A percentile compares a stretch with the other conserved stretches of the same genome.
Evolutionary conservation across 2,113 vertebrate genomes (phyloP).

Genomic region (Syngnathus floridae): DNA sequence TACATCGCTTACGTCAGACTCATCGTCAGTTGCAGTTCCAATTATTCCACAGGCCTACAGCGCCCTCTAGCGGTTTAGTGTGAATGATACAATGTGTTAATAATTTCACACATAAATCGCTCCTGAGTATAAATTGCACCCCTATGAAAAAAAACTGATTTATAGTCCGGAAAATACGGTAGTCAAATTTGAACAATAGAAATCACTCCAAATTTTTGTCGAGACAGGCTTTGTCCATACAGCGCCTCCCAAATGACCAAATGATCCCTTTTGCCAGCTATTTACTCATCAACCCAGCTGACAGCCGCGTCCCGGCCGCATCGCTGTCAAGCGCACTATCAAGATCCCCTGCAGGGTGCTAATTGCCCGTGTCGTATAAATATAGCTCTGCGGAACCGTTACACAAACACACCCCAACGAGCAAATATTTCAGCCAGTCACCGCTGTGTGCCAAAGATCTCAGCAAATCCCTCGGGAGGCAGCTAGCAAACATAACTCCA

Average conservation of each 20-base stretch:
- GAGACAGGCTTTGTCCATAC: constrained; percentile 4
- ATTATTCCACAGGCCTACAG: no score
- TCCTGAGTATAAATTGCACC: no score
- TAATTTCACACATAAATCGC: no score
- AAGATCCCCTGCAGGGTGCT: constrained; percentile 41
- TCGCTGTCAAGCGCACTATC: constrained; percentile 25
- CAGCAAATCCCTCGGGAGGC: constrained; percentile 7
- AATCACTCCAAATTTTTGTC: neutral
- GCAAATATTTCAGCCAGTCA: constrained; percentile 30
- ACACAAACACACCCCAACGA: neutral
- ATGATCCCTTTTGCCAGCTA: constrained; percentile 12
- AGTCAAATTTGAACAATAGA: neutral
- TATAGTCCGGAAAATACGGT: no score
- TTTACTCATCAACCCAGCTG: constrained; percentile 17
- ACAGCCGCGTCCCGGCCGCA: constrained; percentile 35
- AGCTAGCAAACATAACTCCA: constrained; percentile 16
- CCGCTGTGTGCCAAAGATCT: constrained; percentile 21
- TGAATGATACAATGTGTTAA: no score
- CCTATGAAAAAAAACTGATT: no score
- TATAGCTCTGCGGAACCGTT: constrained; percentile 8
- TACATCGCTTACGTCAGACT: no score
- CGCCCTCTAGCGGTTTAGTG: no score
- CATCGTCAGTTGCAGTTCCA: no score
- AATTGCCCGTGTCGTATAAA: constrained; percentile 36
- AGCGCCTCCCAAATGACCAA: constrained; percentile 9